phyloP scores from a whole-genome alignment of 2,888 invertebrate genomes.

The Glomeris marginata region DNA sequence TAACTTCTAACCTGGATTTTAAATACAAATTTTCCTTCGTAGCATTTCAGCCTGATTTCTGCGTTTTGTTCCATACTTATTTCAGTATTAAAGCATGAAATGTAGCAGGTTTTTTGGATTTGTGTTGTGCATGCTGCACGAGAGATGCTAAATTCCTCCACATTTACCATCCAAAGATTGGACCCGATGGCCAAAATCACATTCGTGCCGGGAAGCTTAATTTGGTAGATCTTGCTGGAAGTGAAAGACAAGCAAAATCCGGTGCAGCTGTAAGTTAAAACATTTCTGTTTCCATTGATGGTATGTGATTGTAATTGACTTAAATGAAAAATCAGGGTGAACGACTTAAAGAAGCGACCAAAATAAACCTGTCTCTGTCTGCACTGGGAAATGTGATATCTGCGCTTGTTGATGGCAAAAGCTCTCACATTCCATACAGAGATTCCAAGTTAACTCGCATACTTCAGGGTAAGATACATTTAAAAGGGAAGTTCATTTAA shows the following conservation, averaged over 20 bases:
- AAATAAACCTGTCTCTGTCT: constrained; percentile 91
- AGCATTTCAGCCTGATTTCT: background rate
- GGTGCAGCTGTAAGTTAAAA: constrained; percentile 51
- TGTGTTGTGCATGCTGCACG: background rate
- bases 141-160: background rate
- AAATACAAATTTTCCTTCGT: background rate
- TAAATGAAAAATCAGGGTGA: constrained; percentile 43
- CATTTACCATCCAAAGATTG: constrained; percentile 28
- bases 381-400: constrained; percentile 98
- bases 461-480: constrained; percentile 44
- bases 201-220: constrained; percentile 86
- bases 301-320: constrained; percentile 1
- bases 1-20: too few species aligned
- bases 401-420: constrained; percentile 73
- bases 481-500: background rate
- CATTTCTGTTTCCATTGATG: background rate
- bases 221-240: constrained; percentile 94
- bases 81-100: background rate
- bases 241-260: constrained; percentile 93
- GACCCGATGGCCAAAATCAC: constrained; percentile 39
- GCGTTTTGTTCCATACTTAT: background rate
- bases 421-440: constrained; percentile 90
- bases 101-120: too few species aligned
- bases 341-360: constrained; percentile 84
- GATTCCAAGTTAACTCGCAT: constrained; percentile 93